Conservation (phyloP, 2,888 invertebrate genomes). For the Thysanoteuthis rhombus region DNA sequence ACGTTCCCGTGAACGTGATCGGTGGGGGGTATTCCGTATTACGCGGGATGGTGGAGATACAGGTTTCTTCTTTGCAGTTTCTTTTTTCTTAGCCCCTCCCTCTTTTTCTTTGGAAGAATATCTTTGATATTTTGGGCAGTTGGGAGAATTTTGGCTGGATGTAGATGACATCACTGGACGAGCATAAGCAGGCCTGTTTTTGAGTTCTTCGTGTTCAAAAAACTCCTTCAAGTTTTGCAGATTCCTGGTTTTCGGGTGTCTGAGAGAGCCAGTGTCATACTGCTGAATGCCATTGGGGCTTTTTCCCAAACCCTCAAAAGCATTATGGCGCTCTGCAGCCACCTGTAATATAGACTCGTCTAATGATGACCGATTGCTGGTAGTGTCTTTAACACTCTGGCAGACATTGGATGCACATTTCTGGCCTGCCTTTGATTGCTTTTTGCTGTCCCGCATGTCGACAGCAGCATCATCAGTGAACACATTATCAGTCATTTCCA, state of each 20-base stretch:
- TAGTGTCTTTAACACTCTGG: conserved; percentile 38
- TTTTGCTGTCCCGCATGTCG: background rate
- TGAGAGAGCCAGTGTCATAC: conserved; percentile 52
- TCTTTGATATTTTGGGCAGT: conserved; percentile 20
- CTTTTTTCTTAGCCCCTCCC: background rate
- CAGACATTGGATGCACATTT: conserved; percentile 32
- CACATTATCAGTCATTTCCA: conserved; percentile 23
- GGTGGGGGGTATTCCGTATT: conserved; percentile 29
- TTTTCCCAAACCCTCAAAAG: conserved; percentile 38
- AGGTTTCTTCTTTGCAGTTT: conserved; percentile 31
- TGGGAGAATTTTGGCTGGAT: conserved; percentile 34
- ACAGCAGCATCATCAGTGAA: conserved; percentile 16
- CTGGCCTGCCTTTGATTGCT: background rate
- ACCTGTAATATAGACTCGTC: conserved; percentile 57
- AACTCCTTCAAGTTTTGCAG: conserved; percentile 55
- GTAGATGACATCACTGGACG: conserved; percentile 30
- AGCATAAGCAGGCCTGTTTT: conserved; percentile 31
- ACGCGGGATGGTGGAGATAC: conserved; percentile 28
- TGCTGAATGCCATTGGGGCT: conserved; percentile 39
- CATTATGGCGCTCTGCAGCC: conserved; percentile 50
- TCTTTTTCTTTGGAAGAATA: conserved; percentile 26
- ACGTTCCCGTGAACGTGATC: conserved; percentile 27
- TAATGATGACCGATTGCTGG: conserved; percentile 51
- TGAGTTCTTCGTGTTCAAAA: conserved; percentile 51
- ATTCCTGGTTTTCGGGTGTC: conserved; percentile 52